These are phyloP conservation scores for Drosophila bunnanda DNA, from an alignment of 2,888 invertebrate species.

Conservation along the genomic window DNA sequence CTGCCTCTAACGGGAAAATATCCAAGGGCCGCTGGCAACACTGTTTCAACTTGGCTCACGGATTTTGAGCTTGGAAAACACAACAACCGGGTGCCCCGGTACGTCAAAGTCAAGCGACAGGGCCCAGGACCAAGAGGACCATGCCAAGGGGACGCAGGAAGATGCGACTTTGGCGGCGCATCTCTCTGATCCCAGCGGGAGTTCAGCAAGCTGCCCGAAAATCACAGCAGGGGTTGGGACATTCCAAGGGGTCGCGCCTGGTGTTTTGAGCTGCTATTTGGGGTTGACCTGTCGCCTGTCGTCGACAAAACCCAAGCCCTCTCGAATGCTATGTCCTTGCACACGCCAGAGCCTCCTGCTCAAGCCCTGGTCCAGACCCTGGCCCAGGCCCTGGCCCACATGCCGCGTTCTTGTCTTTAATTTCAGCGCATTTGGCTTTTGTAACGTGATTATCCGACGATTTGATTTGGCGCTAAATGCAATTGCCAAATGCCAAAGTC, in stretches of 20 bases:
- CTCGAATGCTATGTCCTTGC: conserved; percentile 20
- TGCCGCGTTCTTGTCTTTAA: conserved; percentile 78
- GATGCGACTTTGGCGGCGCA: conserved; percentile 61
- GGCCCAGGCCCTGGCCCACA: conserved; percentile 46
- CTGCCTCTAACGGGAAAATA: neutral
- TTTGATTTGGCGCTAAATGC: conserved; percentile 84
- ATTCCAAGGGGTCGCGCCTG: conserved; percentile 35
- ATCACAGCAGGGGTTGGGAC: conserved; percentile 70
- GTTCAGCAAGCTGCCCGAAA: conserved; percentile 66
- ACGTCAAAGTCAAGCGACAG: conserved; percentile 67
- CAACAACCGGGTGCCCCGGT: neutral
- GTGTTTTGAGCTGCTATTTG: conserved; percentile 41
- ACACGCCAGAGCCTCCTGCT: conserved; percentile 23
- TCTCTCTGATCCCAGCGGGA: conserved; percentile 83
- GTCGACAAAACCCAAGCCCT: conserved; percentile 34
- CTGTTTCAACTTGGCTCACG: neutral
- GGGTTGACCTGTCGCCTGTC: conserved; percentile 53
- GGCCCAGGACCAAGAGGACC: conserved; percentile 7
- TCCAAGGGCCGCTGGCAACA: neutral
- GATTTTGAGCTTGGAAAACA: conserved; percentile 6
- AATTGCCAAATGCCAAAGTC: conserved; percentile 80
- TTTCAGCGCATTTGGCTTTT: conserved; percentile 84
- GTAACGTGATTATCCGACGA: conserved; percentile 85
- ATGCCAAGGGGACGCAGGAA: conserved; percentile 8
- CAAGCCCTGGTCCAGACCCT: neutral